Evolutionary conservation across 1,140 invertebrate genomes (phyloP).

Genomic region (Zaprionus kolodkinae): DNA sequence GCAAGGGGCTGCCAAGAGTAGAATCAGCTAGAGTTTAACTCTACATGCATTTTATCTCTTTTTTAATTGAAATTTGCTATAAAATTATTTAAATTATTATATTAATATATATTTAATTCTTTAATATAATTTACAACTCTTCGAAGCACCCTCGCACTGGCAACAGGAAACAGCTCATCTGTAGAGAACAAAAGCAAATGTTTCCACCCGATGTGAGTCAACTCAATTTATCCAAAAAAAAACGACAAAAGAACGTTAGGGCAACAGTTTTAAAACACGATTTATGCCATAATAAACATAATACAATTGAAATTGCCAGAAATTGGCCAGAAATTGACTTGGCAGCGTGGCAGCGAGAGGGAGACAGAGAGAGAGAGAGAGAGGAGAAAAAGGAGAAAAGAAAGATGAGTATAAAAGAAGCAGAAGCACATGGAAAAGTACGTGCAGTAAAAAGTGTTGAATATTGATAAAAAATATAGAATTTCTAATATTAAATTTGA

Average conservation of each 20-base stretch:
- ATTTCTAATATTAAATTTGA: background rate
- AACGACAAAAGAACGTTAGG: background rate
- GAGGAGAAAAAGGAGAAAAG: background rate
- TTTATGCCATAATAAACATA: constrained; percentile 44
- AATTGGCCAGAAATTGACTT: constrained; percentile 20
- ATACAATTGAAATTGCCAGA: constrained; percentile 31
- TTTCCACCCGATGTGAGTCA: constrained; percentile 10
- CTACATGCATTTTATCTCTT: no score
- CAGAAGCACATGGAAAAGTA: background rate
- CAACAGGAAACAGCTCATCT: constrained; percentile 1
- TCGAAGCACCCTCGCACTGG: background rate
- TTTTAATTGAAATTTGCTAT: no score
- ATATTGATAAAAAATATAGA: background rate
- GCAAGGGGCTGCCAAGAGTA: no score
- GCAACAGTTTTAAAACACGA: constrained; percentile 44
- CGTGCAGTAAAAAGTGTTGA: background rate
- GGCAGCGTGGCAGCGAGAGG: background rate
- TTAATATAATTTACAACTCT: background rate
- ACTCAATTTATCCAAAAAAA: constrained; percentile 25
- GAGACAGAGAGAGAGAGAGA: background rate
- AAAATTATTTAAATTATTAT: no score
- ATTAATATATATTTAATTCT: no score
- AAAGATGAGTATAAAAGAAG: no score
- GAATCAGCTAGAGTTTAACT: no score
- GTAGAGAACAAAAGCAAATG: background rate